These are phyloP conservation scores for Zosterops borbonicus DNA, from an alignment of 2,113 vertebrate species.

Conservation along the genomic window DNA sequence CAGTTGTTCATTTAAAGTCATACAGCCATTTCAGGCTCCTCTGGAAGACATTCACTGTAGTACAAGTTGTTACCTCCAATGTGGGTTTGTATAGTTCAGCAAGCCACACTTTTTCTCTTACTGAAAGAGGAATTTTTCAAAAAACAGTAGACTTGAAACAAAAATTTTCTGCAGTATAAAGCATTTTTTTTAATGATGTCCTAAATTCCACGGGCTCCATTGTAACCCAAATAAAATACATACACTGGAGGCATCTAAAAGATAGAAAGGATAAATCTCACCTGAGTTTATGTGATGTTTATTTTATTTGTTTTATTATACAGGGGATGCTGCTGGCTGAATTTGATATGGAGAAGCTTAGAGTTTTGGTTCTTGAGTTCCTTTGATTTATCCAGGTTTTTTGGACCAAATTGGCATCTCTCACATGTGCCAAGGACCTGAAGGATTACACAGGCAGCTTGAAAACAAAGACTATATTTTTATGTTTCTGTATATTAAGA, in stretches of 20 bases:
- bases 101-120: not conserved
- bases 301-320: not conserved
- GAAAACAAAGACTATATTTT: not conserved
- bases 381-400: not conserved
- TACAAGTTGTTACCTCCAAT: not conserved
- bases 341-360: not conserved
- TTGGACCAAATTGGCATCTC: not conserved
- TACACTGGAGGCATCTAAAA: not conserved
- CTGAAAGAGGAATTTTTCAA: not conserved
- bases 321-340: not conserved
- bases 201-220: not conserved
- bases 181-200: not conserved
- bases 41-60: not conserved
- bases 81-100: not conserved
- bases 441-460: not conserved
- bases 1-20: not conserved
- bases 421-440: not conserved
- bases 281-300: not conserved
- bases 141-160: not conserved
- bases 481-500: not conserved
- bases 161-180: not conserved
- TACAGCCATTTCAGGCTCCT: not conserved
- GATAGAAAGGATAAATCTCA: not conserved
- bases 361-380: not conserved
- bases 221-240: not conserved